These are phyloP conservation scores for Calyptomena viridis DNA, from an alignment of 2,113 vertebrate genomes.

Conservation along the genomic window DNA sequence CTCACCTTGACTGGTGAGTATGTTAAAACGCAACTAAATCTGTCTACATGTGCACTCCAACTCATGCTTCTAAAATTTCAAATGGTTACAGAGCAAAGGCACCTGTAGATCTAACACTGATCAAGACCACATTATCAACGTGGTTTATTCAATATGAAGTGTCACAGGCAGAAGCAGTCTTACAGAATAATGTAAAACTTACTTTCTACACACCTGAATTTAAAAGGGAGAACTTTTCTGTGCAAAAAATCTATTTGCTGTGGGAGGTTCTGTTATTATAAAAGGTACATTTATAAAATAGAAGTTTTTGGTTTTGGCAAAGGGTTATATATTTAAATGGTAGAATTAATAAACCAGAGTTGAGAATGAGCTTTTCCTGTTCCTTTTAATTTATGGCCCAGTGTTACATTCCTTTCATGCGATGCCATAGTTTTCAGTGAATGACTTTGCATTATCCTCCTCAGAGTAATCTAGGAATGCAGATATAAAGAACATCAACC, in stretches of 20 bases:
- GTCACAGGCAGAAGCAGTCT: neutral
- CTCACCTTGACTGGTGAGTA: neutral
- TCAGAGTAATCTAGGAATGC: slow-evolving; percentile 41
- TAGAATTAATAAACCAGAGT: neutral
- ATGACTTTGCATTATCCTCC: neutral
- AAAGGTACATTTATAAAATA: neutral
- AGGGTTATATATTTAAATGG: neutral
- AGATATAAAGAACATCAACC: neutral
- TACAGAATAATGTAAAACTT: neutral
- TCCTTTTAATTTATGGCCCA: neutral
- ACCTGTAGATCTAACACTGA: neutral
- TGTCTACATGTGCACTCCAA: neutral
- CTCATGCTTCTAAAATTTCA: neutral
- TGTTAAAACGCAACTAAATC: slow-evolving; percentile 25
- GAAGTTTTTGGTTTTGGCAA: neutral
- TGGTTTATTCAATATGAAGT: neutral
- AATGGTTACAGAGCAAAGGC: neutral
- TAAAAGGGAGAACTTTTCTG: neutral
- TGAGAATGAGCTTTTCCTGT: neutral
- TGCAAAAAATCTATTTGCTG: neutral
- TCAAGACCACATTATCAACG: neutral
- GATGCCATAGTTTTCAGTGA: slow-evolving; percentile 11
- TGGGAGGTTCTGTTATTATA: neutral
- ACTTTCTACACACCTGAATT: neutral
- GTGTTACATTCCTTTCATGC: slow-evolving; percentile 8